These are phyloP conservation scores for Pygmarrhopalites habei DNA, from an alignment of 1,140 invertebrate species.

Conservation along the genomic window DNA sequence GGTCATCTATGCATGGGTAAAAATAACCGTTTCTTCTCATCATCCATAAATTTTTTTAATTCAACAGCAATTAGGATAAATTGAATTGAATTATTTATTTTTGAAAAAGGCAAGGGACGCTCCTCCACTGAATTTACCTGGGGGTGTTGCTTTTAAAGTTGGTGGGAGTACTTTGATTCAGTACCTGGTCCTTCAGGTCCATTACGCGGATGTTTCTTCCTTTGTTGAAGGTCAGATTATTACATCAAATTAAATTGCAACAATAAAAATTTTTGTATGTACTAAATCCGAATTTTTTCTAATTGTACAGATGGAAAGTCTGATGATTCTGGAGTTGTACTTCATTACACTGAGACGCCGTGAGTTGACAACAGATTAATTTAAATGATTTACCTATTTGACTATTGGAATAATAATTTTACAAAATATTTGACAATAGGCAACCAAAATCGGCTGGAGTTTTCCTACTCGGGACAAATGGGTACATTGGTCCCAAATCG, in stretches of 20 bases:
- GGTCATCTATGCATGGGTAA: constrained; percentile 97
- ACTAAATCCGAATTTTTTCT: no score
- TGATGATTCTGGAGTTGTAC: constrained; percentile 72
- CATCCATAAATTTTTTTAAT: no score
- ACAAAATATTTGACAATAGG: background rate
- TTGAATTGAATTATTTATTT: no score
- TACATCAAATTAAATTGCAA: background rate
- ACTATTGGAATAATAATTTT: background rate
- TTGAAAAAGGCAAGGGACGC: constrained; percentile 94
- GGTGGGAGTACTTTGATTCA: constrained; percentile 63
- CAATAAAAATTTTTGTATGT: background rate
- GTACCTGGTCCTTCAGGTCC: constrained; percentile 85
- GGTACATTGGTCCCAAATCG: constrained; percentile 60
- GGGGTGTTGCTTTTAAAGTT: constrained; percentile 74
- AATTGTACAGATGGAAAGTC: constrained; percentile 57
- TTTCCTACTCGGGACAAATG: constrained; percentile 72
- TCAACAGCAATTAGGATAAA: no score
- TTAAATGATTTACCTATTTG: no score
- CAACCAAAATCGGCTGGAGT: constrained; percentile 61
- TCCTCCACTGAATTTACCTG: constrained; percentile 71
- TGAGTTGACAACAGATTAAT: no score
- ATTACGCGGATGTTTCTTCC: constrained; percentile 69
- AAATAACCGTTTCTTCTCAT: no score
- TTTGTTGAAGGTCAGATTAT: constrained; percentile 52
- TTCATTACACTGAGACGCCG: constrained; percentile 67